Conservation (phyloP, 2,888 invertebrate genomes). For the Gasteruption jaculator region DNA sequence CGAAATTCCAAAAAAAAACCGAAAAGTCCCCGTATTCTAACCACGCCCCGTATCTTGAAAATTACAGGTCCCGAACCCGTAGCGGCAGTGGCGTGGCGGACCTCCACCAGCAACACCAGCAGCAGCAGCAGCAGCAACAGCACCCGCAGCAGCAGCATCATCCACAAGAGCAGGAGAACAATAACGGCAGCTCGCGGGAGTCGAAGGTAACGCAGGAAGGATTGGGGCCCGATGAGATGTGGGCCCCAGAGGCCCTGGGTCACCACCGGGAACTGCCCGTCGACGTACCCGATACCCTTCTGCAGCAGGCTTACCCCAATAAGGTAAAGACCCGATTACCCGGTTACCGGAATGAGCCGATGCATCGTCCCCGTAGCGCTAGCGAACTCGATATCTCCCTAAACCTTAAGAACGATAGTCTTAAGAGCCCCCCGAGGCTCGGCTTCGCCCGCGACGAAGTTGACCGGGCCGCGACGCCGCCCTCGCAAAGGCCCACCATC, state of each 20-base stretch:
- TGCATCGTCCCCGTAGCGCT: slow-evolving; percentile 44
- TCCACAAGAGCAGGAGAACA: slow-evolving; percentile 55
- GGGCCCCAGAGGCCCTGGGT: slow-evolving; percentile 55
- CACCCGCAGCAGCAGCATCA: too few species aligned
- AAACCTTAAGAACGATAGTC: slow-evolving; percentile 36
- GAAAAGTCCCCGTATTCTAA: too few species aligned
- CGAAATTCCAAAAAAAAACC: too few species aligned
- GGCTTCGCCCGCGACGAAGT: too few species aligned
- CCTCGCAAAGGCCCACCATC: slow-evolving; percentile 29
- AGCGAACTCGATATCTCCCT: slow-evolving; percentile 42
- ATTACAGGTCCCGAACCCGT: slow-evolving; percentile 73
- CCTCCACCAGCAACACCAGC: slow-evolving; percentile 67
- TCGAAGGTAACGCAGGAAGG: slow-evolving; percentile 44
- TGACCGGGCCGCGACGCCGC: slow-evolving; percentile 42
- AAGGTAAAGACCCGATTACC: slow-evolving; percentile 47
- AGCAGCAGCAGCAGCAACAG: slow-evolving; percentile 57
- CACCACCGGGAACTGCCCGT: slow-evolving; percentile 98
- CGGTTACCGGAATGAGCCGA: slow-evolving; percentile 31
- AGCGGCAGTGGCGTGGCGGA: slow-evolving; percentile 79
- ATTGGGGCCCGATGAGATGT: slow-evolving; percentile 54
- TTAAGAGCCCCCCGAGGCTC: slow-evolving; percentile 16
- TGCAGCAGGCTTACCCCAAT: slow-evolving; percentile 49
- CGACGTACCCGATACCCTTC: slow-evolving; percentile 83
- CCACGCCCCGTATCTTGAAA: too few species aligned
- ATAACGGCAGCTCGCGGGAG: slow-evolving; percentile 49